These are phyloP conservation scores for Chesias legatella DNA, from an alignment of 2,888 invertebrate genomes.

Conservation along the genomic window DNA sequence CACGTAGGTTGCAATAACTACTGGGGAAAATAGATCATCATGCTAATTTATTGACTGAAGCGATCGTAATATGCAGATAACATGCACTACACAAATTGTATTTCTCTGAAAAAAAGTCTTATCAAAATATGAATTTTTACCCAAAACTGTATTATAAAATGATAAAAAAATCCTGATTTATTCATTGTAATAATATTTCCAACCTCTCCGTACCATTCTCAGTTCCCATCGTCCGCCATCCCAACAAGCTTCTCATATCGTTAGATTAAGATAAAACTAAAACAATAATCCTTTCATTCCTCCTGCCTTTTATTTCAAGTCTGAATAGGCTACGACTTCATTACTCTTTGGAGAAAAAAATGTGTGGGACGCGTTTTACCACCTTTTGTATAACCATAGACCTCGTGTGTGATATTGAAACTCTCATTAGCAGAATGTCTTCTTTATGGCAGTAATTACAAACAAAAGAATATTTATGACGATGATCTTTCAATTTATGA, in stretches of 20 bases:
- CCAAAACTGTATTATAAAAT: no score
- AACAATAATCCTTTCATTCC: constrained; percentile 79
- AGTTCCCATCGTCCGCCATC: constrained; percentile 37
- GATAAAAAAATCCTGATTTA: no score
- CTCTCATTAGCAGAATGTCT: constrained; percentile 48
- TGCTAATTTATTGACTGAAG: no score
- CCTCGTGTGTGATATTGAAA: constrained; percentile 42
- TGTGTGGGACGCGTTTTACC: constrained; percentile 60
- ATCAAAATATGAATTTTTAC: no score
- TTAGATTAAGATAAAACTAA: constrained; percentile 78
- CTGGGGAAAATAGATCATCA: no score
- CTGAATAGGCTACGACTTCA: constrained; percentile 60
- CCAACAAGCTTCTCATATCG: constrained; percentile 61
- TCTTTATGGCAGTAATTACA: constrained; percentile 39
- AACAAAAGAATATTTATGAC: constrained; percentile 39
- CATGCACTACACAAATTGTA: no score
- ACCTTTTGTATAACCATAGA: constrained; percentile 36
- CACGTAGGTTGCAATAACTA: no score
- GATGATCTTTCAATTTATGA: constrained; percentile 13
- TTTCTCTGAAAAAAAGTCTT: no score
- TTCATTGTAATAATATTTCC: background rate
- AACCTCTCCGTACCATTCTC: constrained; percentile 33
- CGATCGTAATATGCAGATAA: no score
- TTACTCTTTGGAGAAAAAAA: constrained; percentile 30
- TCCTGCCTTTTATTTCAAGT: constrained; percentile 66